These are phyloP conservation scores for Drosophila pandora DNA, from an alignment of 1,140 invertebrate species.

Conservation along the genomic window DNA sequence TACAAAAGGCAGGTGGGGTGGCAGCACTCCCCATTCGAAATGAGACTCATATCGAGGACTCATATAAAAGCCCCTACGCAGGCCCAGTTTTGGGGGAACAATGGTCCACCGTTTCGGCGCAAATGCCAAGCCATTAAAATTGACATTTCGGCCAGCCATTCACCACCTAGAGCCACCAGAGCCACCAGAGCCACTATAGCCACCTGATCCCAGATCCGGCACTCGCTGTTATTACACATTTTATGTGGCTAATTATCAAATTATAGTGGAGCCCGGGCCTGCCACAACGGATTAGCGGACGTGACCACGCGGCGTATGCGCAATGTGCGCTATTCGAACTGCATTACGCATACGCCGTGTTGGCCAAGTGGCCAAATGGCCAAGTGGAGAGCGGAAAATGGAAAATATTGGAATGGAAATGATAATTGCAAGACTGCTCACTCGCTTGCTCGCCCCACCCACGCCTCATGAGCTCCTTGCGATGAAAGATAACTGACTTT, in stretches of 20 bases:
- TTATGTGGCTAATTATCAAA: constrained; percentile 71
- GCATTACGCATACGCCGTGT: constrained; percentile 70
- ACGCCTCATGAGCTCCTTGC: constrained; percentile 1
- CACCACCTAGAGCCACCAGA: no score
- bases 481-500: constrained; percentile 58
- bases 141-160: background rate
- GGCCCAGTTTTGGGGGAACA: background rate
- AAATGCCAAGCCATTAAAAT: background rate
- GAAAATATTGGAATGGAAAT: constrained; percentile 14
- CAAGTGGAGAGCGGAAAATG: background rate
- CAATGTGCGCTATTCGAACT: constrained; percentile 34
- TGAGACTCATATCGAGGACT: no score
- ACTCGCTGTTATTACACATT: constrained; percentile 47
- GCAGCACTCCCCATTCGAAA: background rate
- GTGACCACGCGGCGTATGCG: constrained; percentile 63
- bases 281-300: constrained; percentile 63
- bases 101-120: background rate
- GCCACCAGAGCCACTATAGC: background rate
- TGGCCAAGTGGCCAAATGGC: constrained; percentile 17
- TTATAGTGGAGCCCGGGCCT: constrained; percentile 57
- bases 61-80: background rate
- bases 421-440: constrained; percentile 38
- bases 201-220: constrained; percentile 9
- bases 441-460: constrained; percentile 20
- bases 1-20: background rate